Evolutionary conservation across 2,113 vertebrate genomes (phyloP).

Genomic region (Megatriorchis doriae): DNA sequence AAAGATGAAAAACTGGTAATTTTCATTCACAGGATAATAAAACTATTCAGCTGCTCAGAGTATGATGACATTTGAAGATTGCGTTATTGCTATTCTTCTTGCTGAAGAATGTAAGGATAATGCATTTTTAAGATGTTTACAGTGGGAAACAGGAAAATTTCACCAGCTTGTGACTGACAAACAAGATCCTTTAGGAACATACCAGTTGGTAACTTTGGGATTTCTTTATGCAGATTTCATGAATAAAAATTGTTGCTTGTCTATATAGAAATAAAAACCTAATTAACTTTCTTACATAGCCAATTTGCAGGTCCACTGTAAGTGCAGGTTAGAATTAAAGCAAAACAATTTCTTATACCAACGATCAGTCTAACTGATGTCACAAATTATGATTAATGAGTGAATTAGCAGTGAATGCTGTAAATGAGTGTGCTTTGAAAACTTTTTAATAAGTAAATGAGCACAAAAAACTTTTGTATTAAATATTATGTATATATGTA

Average conservation of each 20-base stretch:
- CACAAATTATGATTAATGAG: slow-evolving; percentile 63
- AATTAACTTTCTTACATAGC: slow-evolving; percentile 47
- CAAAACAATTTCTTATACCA: slow-evolving; percentile 61
- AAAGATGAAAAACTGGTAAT: neutral
- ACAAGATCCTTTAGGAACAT: neutral
- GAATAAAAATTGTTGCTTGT: neutral
- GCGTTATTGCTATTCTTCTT: fast-evolving
- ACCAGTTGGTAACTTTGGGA: neutral
- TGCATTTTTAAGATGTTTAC: neutral
- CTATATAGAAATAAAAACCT: slow-evolving; percentile 47
- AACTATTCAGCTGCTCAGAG: neutral
- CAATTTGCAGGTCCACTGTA: slow-evolving; percentile 50
- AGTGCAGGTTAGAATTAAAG: slow-evolving; percentile 49
- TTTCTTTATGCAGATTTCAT: neutral
- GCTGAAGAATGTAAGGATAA: neutral
- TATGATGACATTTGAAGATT: neutral
- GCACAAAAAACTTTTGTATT: neutral
- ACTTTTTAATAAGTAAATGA: neutral
- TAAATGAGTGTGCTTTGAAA: slow-evolving; percentile 43
- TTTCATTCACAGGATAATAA: neutral
- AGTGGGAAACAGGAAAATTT: neutral
- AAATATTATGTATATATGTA: neutral
- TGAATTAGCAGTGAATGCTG: slow-evolving; percentile 58
- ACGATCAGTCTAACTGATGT: slow-evolving; percentile 52
- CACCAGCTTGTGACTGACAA: neutral